phyloP scores from a whole-genome alignment of 2,888 invertebrate genomes.

The Phyllotreta cruciferae region DNA sequence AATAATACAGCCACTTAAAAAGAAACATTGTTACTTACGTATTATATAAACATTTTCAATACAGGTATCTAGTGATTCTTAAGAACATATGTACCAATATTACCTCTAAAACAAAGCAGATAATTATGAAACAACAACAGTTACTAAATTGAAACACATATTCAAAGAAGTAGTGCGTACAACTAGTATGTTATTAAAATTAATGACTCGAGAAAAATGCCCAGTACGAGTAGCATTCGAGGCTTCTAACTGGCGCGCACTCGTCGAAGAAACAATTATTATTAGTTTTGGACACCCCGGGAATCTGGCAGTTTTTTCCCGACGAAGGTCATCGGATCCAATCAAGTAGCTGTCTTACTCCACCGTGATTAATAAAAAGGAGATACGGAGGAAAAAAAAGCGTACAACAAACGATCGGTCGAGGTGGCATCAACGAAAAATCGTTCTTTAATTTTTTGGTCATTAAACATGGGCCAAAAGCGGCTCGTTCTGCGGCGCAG shows the following conservation, averaged over 20 bases:
- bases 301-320: conserved; percentile 48
- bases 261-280: conserved; percentile 49
- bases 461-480: conserved; percentile 48
- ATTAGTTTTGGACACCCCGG: conserved; percentile 53
- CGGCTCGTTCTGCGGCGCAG: conserved; percentile 46
- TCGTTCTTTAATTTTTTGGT: conserved; percentile 53
- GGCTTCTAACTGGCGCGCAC: conserved; percentile 37
- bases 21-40: not conserved
- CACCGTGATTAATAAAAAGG: conserved; percentile 52
- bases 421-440: conserved; percentile 38
- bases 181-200: conserved; percentile 46
- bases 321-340: conserved; percentile 52
- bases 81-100: too few species aligned
- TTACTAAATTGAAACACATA: conserved; percentile 8
- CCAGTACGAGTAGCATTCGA: conserved; percentile 54
- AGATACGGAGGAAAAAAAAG: conserved; percentile 36
- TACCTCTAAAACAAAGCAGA: too few species aligned
- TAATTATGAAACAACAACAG: not conserved
- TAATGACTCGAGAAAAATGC: conserved; percentile 51
- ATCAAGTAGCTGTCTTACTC: conserved; percentile 51
- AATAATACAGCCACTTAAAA: conserved; percentile 23
- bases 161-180: conserved; percentile 7
- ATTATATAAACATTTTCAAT: too few species aligned
- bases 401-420: not conserved
- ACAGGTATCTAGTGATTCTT: too few species aligned